Conservation (phyloP, 2,797 vertebrate genomes). For the Hydrolagus colliei region DNA sequence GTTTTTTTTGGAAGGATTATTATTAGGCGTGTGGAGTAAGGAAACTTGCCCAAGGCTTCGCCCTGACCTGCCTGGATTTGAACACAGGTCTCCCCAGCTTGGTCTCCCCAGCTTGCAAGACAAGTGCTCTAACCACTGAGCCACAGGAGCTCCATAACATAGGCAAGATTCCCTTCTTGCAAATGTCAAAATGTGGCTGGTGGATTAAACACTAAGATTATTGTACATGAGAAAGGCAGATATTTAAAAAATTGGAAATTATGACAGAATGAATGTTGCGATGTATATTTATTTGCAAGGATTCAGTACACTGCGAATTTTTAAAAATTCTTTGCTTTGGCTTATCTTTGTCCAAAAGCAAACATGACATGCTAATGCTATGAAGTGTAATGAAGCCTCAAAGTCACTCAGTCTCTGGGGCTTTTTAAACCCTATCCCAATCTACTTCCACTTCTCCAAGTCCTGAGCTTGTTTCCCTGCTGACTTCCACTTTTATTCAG, state of each 20-base stretch:
- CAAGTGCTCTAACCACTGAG: too few species aligned
- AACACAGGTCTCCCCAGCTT: too few species aligned
- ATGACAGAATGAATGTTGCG: not conserved
- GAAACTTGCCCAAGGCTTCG: too few species aligned
- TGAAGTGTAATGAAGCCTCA: not conserved
- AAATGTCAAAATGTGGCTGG: not conserved
- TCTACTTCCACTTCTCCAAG: not conserved
- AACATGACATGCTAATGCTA: not conserved
- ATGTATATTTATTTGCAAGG: not conserved
- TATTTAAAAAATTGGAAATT: not conserved
- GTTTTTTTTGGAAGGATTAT: too few species aligned
- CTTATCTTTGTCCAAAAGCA: not conserved
- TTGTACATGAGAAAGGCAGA: not conserved
- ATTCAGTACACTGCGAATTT: not conserved
- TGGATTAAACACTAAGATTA: not conserved
- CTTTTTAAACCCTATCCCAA: not conserved
- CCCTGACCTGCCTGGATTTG: too few species aligned
- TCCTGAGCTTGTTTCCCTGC: not conserved
- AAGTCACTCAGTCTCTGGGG: not conserved
- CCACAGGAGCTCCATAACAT: too few species aligned
- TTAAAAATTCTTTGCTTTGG: not conserved
- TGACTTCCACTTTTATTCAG: constrained; percentile 17
- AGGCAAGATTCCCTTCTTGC: not conserved
- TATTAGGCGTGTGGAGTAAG: too few species aligned
- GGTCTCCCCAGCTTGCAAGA: too few species aligned